Evolutionary conservation across 2,888 invertebrate species (phyloP).

Genomic region (Callyntrura guangdongensis): DNA sequence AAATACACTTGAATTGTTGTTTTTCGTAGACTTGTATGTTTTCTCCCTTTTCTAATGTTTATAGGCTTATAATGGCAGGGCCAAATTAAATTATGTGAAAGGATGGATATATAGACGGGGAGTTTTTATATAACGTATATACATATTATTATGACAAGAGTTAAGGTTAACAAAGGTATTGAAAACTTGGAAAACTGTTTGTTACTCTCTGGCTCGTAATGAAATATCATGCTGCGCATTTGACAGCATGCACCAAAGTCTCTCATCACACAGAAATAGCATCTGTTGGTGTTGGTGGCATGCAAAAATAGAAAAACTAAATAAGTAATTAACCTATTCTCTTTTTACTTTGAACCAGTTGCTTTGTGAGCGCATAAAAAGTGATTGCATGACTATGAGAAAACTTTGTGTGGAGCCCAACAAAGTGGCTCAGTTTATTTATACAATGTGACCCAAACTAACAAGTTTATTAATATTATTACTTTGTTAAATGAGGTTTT

Average conservation of each 20-base stretch:
- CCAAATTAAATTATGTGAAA: neutral
- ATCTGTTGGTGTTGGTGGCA: neutral
- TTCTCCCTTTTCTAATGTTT: neutral
- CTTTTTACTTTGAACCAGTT: neutral
- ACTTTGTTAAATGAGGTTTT: too few species aligned
- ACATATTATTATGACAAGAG: neutral
- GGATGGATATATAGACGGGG: neutral
- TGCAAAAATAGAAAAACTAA: neutral
- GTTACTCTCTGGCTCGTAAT: neutral
- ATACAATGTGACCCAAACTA: too few species aligned
- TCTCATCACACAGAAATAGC: neutral
- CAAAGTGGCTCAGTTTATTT: too few species aligned
- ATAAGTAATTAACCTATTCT: neutral
- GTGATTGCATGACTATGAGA: too few species aligned
- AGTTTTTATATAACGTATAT: too few species aligned
- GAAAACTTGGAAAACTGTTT: neutral
- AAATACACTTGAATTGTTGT: too few species aligned
- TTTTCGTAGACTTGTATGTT: neutral
- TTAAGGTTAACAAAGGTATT: neutral
- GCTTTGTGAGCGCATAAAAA: too few species aligned
- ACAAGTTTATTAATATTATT: too few species aligned
- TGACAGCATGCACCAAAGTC: neutral
- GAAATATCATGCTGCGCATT: neutral
- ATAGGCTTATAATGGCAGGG: constrained; percentile 6
- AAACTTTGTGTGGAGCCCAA: too few species aligned